These are phyloP conservation scores for Hylaeus anthracinus DNA, from an alignment of 1,140 invertebrate genomes.

Conservation along the genomic window DNA sequence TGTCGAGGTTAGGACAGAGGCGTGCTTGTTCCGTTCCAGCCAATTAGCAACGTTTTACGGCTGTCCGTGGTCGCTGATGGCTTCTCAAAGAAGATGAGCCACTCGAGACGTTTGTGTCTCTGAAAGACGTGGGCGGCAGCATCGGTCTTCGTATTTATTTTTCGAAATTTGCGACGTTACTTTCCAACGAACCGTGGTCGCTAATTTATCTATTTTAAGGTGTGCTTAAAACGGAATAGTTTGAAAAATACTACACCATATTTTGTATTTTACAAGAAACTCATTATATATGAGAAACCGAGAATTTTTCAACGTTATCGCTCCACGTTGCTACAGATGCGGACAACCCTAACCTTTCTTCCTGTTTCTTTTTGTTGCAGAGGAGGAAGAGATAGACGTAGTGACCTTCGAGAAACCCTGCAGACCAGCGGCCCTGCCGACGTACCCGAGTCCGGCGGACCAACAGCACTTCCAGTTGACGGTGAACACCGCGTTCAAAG, in stretches of 20 bases:
- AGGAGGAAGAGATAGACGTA: slow-evolving; percentile 93
- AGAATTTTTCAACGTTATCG: too few relatives aligned
- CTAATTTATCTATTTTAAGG: too few relatives aligned
- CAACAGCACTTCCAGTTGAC: slow-evolving; percentile 83
- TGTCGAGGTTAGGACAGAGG: slow-evolving; percentile 12
- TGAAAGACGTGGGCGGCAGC: background rate
- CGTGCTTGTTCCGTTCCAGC: background rate
- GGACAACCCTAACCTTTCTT: background rate
- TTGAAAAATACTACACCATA: too few relatives aligned
- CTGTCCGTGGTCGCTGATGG: background rate
- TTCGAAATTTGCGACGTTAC: too few relatives aligned
- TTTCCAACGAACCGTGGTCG: too few relatives aligned
- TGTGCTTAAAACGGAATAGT: too few relatives aligned
- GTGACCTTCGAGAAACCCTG: slow-evolving; percentile 85
- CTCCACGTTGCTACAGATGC: background rate
- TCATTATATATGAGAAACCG: too few relatives aligned
- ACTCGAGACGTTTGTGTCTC: background rate
- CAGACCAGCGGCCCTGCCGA: slow-evolving; percentile 81
- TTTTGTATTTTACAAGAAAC: too few relatives aligned
- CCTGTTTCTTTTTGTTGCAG: slow-evolving; percentile 80
- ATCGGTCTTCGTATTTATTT: too few relatives aligned
- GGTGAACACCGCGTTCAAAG: slow-evolving; percentile 78
- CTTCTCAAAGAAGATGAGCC: background rate
- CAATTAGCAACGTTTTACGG: slow-evolving; percentile 29
- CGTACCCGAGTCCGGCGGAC: slow-evolving; percentile 82